Base-by-base conservation (phyloP, 2,888 invertebrate genomes). In the Drosophila mettleri region DNA sequence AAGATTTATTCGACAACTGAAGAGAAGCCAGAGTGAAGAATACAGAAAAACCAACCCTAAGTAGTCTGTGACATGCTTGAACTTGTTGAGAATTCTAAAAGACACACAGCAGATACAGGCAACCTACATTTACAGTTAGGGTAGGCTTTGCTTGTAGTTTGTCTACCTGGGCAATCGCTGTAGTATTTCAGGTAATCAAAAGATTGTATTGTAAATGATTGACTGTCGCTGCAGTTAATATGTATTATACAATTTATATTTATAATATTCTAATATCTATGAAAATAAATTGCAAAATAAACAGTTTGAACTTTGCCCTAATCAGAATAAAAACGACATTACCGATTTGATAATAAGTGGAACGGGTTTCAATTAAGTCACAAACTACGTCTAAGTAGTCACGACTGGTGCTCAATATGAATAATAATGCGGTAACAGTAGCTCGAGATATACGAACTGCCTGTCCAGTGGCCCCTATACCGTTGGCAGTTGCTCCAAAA, bases 1-100 rank as follows among this genome's bases (percentile, higher is more conserved):
- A 95, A 95, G 95, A 95, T 95, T 69, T 74, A 69, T 69, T 74
- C 36, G 63, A 63, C 49, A 57, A 63, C 55, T 57, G 63, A 63
- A 57, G 57, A 57, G 49, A 63, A 55, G 20, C 55, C 55, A 41
- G 63, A 49, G 63, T 49, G n/a, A 51, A 2, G 16, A 20, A 18
- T 3, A 0, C 4, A 0, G 0, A 10, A 0, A 2, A 39, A 41
- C 2, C 18, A 48, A 10, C 14, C 43, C 45, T 14, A 10, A n/a
- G 20, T 33, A 48, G 2, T 27, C 24, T n/a, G 10, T 14, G 6
- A 3, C 18, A 24, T 24, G 39, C 46, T 39, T 18, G 10, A 46
- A 61, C 54, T 33, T 12, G 0, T 39, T 61, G 61, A 6, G 61
- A 61, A 61, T 48, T 61, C 5, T 8, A 54, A 48, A 1, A 29